Base-by-base conservation (phyloP, 2,113 vertebrate species). In the Morone saxatilis region DNA sequence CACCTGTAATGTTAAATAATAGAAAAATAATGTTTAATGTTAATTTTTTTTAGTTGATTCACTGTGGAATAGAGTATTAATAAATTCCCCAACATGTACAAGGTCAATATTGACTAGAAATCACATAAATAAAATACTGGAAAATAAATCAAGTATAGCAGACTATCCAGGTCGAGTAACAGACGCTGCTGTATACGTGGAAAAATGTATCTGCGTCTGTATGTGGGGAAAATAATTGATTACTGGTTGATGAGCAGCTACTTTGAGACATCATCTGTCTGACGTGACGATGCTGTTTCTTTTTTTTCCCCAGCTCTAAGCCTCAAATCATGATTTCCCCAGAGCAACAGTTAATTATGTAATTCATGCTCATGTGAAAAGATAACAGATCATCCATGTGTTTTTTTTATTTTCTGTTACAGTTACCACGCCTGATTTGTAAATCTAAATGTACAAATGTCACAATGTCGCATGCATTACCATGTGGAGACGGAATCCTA, bases 261-360 rank as follows among this genome's bases (percentile, higher is more conserved):
- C 68, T 60, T 75, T 5, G 81, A 92, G 81, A 77, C 86, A 71
- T 86, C 75, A 53, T 81, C 84, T 81, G 86, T 80, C 71, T 83
- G 56, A 83, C 80, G 59, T 85, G 73, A 76, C 51, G 40, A 71
- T 38, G 47, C 76, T 53, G 19, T 25, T 45, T 72, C 53, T 38
- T 45, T 36, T 20, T 45, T 50, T 57, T 56, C 36, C 68, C 81
- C 80, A 80, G 91, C 85, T 50, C 87, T 80, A 59, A 85, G 75
- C 85, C 71, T 89, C 73, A 71, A 74, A 83, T 89, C 53, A n/a
- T 91, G 90, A 94, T 94, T 94, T 93, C 93, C 94, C 90, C 80
- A 40, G 86, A 90, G 92, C 73, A 63, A 71, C 62, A 65, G 83
- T 84, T 91, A 84, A 88, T 95, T 91, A 88, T 88, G 80, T 86